Conservation (phyloP, 2,113 vertebrate genomes). For the Hemibagrus wyckioides region DNA sequence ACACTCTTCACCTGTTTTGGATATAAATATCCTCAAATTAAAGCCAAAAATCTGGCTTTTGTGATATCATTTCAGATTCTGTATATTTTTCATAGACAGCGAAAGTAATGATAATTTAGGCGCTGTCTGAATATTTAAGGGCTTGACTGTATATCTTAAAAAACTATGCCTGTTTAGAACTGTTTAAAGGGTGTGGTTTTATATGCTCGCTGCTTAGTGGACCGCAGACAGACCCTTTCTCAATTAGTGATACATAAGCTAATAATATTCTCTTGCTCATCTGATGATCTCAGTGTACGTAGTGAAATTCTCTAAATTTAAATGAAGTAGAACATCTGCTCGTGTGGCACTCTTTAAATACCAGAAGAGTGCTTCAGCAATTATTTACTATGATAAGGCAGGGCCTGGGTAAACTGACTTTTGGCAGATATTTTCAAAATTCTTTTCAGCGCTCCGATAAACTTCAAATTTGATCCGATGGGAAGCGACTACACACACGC, state of each 20-base stretch:
- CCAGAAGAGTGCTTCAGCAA: not conserved
- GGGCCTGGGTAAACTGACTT: not conserved
- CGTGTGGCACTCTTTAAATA: not conserved
- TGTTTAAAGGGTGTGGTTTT: not conserved
- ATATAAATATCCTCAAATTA: too few species aligned
- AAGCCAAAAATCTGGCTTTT: not conserved
- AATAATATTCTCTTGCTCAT: not conserved
- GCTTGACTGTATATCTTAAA: not conserved
- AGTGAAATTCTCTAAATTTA: not conserved
- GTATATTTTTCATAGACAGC: not conserved
- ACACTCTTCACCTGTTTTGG: too few species aligned
- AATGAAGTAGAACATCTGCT: not conserved
- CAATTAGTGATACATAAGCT: not conserved
- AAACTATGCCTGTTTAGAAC: not conserved
- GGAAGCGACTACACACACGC: not conserved
- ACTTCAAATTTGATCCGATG: not conserved
- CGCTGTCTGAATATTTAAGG: not conserved
- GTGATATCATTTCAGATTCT: not conserved
- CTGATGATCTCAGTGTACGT: not conserved
- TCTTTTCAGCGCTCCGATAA: not conserved
- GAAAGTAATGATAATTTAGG: not conserved
- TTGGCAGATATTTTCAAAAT: conserved; percentile 9
- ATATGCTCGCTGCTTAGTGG: not conserved
- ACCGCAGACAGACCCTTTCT: not conserved
- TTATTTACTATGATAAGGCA: conserved; percentile 12